phyloP scores from a whole-genome alignment of 2,797 vertebrate species.

The Botia kubotai region DNA sequence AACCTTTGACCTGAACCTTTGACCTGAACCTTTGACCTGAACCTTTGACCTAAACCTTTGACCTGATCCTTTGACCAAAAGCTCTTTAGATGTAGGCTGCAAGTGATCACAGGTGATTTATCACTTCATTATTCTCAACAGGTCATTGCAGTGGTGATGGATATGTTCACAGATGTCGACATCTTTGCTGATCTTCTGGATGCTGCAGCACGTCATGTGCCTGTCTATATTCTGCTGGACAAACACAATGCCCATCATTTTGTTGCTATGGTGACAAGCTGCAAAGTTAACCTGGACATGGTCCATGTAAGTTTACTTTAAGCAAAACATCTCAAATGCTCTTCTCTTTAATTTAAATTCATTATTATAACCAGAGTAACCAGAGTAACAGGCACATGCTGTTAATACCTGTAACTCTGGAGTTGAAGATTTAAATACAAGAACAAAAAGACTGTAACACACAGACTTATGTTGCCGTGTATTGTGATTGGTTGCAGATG shows the following conservation, averaged over 20 bases:
- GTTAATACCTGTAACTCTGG: not conserved
- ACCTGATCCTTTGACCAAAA: not conserved
- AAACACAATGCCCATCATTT: constrained; percentile 90
- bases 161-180: constrained; percentile 94
- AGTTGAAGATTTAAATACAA: not conserved
- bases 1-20: too few relatives aligned
- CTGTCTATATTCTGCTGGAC: constrained; percentile 94
- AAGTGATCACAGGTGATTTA: constrained; percentile 11
- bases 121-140: constrained; percentile 60
- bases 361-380: not conserved
- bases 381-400: not conserved
- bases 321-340: not conserved
- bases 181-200: constrained; percentile 91
- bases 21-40: too few relatives aligned
- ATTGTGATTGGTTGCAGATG: constrained; percentile 79
- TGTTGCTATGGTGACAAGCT: constrained; percentile 88
- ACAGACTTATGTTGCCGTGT: not conserved
- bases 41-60: not conserved
- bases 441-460: not conserved
- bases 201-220: constrained; percentile 85
- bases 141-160: constrained; percentile 98
- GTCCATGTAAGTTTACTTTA: constrained; percentile 83
- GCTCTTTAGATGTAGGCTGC: too few relatives aligned
- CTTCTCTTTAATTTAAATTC: not conserved
- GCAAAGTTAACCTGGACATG: constrained; percentile 89